Evolutionary conservation across 2,113 vertebrate species (phyloP).

Genomic region (Steatornis caripensis): DNA sequence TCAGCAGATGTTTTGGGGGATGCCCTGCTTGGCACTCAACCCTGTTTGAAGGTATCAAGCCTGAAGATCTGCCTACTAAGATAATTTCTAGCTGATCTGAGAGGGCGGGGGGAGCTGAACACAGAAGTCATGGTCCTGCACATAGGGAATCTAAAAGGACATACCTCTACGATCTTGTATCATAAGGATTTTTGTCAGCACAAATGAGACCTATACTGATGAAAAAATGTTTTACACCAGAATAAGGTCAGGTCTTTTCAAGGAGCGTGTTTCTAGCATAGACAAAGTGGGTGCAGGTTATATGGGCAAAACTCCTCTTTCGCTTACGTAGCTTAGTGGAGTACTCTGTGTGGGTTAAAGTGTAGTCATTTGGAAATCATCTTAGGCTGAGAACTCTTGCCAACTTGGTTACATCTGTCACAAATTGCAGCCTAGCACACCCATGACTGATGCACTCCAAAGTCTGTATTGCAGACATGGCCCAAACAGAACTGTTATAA

Average conservation of each 20-base stretch:
- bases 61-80: background rate
- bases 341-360: background rate
- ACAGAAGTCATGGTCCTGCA: background rate
- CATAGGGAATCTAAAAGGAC: background rate
- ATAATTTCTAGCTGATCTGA: background rate
- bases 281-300: background rate
- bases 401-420: background rate
- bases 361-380: background rate
- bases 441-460: background rate
- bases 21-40: background rate
- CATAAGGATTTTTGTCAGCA: background rate
- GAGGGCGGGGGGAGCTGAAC: background rate
- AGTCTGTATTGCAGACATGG: background rate
- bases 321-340: rapidly evolving
- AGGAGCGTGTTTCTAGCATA: background rate
- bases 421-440: background rate
- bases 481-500: background rate
- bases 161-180: background rate
- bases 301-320: background rate
- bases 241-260: background rate
- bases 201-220: background rate
- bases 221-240: background rate
- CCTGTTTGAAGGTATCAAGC: background rate
- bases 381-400: background rate
- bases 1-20: background rate